A percentile compares a stretch with the other conserved stretches of the same genome.
Evolutionary conservation across 2,797 vertebrate species (phyloP).

Genomic region (Poecile montanus): DNA sequence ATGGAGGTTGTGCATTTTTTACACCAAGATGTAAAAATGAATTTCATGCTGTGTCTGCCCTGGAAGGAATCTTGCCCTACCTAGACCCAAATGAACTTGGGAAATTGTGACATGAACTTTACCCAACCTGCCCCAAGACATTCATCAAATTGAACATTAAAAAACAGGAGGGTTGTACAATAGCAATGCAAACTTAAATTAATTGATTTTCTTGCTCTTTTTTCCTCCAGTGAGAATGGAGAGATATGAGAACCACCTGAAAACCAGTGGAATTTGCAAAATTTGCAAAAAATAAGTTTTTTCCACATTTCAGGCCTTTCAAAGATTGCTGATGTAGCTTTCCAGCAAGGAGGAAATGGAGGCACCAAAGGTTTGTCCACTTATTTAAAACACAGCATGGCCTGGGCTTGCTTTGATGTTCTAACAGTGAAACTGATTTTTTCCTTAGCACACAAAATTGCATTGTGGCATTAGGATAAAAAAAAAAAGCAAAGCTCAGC

Average conservation of each 20-base stretch:
- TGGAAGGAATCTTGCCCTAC: neutral
- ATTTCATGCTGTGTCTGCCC: conserved; percentile 1
- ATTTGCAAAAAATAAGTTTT: neutral
- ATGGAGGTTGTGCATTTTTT: neutral
- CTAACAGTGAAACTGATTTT: neutral
- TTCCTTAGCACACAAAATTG: neutral
- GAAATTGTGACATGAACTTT: conserved; percentile 11
- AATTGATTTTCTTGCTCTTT: neutral
- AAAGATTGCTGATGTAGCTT: neutral
- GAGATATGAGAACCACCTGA: neutral
- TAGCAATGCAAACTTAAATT: neutral
- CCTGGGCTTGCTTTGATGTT: neutral
- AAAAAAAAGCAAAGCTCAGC: neutral
- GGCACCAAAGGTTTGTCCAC: neutral
- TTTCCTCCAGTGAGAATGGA: neutral
- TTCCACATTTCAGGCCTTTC: neutral
- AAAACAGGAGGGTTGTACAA: neutral
- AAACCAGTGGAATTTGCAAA: neutral
- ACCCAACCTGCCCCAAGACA: neutral
- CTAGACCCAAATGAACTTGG: conserved; percentile 7
- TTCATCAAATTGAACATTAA: neutral
- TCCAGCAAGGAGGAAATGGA: neutral
- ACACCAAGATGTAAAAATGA: neutral
- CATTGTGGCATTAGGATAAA: neutral
- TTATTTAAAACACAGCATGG: neutral